A percentile compares a stretch with the other conserved stretches of the same genome.
Evolutionary conservation across 2,797 vertebrate genomes (phyloP).

Genomic region (Miichthys miiuy): DNA sequence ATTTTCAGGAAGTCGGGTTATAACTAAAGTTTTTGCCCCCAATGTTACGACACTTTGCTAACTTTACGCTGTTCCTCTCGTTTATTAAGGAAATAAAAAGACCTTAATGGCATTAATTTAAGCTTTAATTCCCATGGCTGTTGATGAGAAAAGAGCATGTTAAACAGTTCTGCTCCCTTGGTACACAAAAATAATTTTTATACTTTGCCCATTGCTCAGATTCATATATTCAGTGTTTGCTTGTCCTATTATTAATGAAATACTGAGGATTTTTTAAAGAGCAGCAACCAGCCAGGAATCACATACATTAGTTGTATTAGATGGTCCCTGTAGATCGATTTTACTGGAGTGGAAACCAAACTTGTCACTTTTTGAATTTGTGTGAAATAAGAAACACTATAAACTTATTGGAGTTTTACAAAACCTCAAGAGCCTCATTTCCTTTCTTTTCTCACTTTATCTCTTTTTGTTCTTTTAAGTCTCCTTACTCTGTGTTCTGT

Average conservation of each 20-base stretch:
- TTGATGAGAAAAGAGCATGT: constrained; percentile 34
- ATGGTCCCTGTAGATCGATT: neutral
- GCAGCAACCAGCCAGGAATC: neutral
- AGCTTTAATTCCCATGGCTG: neutral
- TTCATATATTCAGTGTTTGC: neutral
- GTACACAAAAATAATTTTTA: neutral
- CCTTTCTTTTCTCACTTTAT: neutral
- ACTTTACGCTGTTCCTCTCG: neutral
- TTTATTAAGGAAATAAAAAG: neutral
- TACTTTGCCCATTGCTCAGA: constrained; percentile 11
- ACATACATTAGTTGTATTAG: no score
- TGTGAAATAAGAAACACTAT: neutral
- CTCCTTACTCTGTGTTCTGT: neutral
- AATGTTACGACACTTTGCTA: constrained; percentile 2
- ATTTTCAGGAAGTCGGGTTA: constrained; percentile 33
- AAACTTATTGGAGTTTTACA: neutral
- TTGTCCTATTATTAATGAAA: neutral
- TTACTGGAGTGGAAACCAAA: neutral
- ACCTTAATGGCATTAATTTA: constrained; percentile 12
- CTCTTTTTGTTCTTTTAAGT: neutral
- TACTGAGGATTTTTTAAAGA: neutral
- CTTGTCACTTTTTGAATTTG: neutral
- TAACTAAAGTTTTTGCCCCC: constrained; percentile 9
- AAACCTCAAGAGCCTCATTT: neutral
- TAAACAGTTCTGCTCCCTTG: constrained; percentile 12